Evolutionary conservation across 1,140 invertebrate species (phyloP), one percentile per base, ranked within the genome.

Genomic region (Drosophila fuyamai): DNA sequence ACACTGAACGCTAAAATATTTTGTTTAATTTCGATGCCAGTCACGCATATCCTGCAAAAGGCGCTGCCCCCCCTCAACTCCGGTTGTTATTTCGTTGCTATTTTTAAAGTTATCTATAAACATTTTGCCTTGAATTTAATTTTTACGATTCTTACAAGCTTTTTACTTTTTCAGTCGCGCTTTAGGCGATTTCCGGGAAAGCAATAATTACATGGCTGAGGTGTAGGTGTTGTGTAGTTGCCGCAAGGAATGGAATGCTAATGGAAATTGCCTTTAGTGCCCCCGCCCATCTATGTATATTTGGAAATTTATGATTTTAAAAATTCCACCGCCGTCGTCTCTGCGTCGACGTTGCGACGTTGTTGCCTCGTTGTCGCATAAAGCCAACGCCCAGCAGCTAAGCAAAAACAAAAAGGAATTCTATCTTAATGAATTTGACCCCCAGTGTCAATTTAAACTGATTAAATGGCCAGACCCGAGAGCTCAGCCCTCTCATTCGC

Each of bases 361-460:
- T 29, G 46, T 16, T 47, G 46, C 7, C 23, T 32, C 48, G 48
- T 16, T 51, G 54, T 56, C 38, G 43, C 54, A 61, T 41, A 35
- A 4, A 63, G 82, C 41, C 83, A 80, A 80, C 83, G 83, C 84
- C 83, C 83, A 58, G 50, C 54, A 55, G 57, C 56, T 18, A 59
- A 65, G 72, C 73, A 68, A 80, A 89, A 83, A 76, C 85, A 88
- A 74, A 88, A 82, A 84, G 82, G 86, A 80, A 88, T 89, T 88
- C 84, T 83, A 88, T 89, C 80, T 88, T 89, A 89, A 88, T 88
- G 84, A 88, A 88, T 88, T 88, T 88, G 84, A 88, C 84, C 84
- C 84, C 84, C 84, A 88, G 84, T 89, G 84, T 88, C 84, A 88
- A 88, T 88, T 88, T 88, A 88, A 88, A 89, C 84, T 88, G 84